These are phyloP conservation scores for Aplochiton taeniatus DNA, from an alignment of 2,797 vertebrate species.

Conservation along the genomic window DNA sequence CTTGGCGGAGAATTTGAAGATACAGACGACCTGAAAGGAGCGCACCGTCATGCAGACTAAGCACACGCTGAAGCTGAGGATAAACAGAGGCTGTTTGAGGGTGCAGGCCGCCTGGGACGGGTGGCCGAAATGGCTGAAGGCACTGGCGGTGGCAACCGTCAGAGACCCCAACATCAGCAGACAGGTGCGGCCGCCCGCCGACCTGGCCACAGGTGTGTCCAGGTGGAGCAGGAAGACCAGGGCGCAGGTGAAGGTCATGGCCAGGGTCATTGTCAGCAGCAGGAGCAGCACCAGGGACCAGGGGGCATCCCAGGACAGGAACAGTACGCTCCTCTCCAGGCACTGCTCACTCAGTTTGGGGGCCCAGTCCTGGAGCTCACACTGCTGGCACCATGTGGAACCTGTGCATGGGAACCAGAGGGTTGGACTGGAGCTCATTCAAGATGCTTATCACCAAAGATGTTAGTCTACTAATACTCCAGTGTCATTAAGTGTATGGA, in stretches of 20 bases:
- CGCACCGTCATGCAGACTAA: constrained; percentile 78
- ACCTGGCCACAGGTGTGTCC: constrained; percentile 80
- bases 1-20: constrained; percentile 84
- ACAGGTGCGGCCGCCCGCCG: constrained; percentile 82
- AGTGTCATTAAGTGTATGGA: not conserved
- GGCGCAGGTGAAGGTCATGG: constrained; percentile 67
- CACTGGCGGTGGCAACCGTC: constrained; percentile 62
- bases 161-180: constrained; percentile 80
- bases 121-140: constrained; percentile 73
- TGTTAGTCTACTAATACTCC: not conserved
- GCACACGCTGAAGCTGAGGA: constrained; percentile 77
- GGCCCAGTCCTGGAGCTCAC: constrained; percentile 75
- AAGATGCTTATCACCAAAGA: too few relatives aligned
- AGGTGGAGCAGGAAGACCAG: constrained; percentile 72
- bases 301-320: constrained; percentile 68
- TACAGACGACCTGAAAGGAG: constrained; percentile 84
- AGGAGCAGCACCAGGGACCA: constrained; percentile 67
- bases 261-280: constrained; percentile 68
- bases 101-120: constrained; percentile 70
- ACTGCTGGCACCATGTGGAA: constrained; percentile 68
- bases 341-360: constrained; percentile 65
- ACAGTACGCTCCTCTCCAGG: constrained; percentile 60
- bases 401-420: constrained; percentile 42
- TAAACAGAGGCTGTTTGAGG: constrained; percentile 76
- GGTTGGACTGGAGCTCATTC: not conserved